Conservation (phyloP, 2,888 invertebrate genomes). For the Hypercompe scribonia region DNA sequence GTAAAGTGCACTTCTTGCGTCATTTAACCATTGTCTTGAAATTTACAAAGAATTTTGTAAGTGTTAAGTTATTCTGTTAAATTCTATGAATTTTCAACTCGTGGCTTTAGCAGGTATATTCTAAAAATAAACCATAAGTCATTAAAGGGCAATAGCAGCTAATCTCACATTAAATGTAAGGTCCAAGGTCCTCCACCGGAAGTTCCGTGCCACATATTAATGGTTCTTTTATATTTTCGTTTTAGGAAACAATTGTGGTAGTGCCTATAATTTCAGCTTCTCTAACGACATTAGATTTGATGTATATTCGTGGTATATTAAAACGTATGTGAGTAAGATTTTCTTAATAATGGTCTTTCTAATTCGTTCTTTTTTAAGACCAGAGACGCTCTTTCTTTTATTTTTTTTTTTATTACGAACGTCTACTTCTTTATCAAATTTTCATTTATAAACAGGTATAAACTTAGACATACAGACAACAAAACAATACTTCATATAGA, state of each 20-base stretch:
- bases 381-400: too few relatives aligned
- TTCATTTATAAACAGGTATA: too few relatives aligned
- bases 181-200: conserved; percentile 20
- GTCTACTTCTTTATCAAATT: too few relatives aligned
- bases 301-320: not conserved
- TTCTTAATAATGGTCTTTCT: not conserved
- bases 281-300: conserved; percentile 46
- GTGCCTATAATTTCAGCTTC: conserved; percentile 14
- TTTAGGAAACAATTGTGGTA: conserved; percentile 1
- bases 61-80: not conserved
- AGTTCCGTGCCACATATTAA: conserved; percentile 22
- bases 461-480: too few relatives aligned
- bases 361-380: too few relatives aligned
- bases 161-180: conserved; percentile 17
- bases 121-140: conserved; percentile 2
- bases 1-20: too few relatives aligned
- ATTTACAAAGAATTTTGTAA: not conserved
- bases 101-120: not conserved
- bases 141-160: conserved; percentile 3
- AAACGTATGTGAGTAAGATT: not conserved
- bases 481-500: too few relatives aligned
- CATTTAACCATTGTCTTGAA: not conserved
- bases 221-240: conserved; percentile 19
- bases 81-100: not conserved
- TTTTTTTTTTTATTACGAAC: too few relatives aligned